A percentile compares a stretch with the other conserved stretches of the same genome.
Conservation (phyloP, 1,140 invertebrate species). For the Bombus balteatus region DNA sequence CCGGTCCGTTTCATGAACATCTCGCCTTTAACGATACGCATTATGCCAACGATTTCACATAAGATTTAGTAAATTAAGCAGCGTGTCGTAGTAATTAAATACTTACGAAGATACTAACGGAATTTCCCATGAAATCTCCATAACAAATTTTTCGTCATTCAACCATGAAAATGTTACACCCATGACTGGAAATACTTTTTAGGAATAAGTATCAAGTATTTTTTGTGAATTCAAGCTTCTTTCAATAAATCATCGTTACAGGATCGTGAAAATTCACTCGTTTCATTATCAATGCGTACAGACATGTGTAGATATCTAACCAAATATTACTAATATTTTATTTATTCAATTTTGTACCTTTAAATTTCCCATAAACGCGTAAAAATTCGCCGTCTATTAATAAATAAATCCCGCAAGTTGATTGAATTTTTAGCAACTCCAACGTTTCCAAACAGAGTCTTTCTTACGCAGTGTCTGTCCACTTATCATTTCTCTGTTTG, state of each 20-base stretch:
- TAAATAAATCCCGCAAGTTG: neutral
- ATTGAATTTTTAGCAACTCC: too few species aligned
- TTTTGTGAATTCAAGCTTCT: too few species aligned
- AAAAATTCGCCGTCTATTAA: neutral
- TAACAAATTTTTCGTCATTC: too few species aligned
- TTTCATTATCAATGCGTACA: too few species aligned
- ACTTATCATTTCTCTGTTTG: neutral
- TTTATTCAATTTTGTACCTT: neutral
- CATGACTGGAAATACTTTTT: too few species aligned
- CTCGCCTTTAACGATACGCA: slow-evolving; percentile 1
- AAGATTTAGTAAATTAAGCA: slow-evolving; percentile 12
- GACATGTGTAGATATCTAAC: neutral
- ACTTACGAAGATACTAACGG: too few species aligned
- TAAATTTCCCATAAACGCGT: neutral
- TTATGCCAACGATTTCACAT: slow-evolving; percentile 31
- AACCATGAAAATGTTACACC: too few species aligned
- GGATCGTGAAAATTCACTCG: too few species aligned
- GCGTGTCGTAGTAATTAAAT: neutral
- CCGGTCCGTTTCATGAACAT: slow-evolving; percentile 27
- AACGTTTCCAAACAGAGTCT: too few species aligned
- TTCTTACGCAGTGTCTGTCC: too few species aligned
- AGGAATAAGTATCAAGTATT: too few species aligned
- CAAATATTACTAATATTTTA: neutral
- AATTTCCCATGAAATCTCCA: neutral
- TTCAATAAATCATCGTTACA: too few species aligned